phyloP scores from a whole-genome alignment of 2,113 vertebrate genomes.

The Otocyon megalotis region DNA sequence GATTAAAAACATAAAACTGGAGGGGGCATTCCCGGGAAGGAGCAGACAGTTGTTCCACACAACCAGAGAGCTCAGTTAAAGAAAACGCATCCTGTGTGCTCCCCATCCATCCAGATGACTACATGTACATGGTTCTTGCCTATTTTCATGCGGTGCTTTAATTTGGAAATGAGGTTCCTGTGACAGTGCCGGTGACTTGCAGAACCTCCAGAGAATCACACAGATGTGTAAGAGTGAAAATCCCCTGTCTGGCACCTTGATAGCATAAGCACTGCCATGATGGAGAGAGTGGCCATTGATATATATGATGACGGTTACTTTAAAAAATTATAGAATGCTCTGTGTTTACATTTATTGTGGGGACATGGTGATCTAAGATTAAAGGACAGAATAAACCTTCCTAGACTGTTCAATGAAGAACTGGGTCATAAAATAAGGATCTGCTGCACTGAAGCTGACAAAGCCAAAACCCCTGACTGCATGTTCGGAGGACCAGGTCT shows the following conservation, averaged over 20 bases:
- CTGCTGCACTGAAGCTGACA: not conserved
- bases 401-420: not conserved
- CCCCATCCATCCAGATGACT: not conserved
- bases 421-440: not conserved
- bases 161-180: not conserved
- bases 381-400: not conserved
- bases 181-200: not conserved
- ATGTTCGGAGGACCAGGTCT: not conserved
- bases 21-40: not conserved
- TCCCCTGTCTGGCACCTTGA: not conserved
- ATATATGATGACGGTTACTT: not conserved
- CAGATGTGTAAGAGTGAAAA: not conserved
- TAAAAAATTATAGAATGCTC: not conserved
- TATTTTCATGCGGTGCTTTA: not conserved
- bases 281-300: not conserved
- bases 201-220: not conserved
- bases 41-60: not conserved
- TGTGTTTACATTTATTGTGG: not conserved
- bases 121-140: not conserved
- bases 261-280: not conserved
- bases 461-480: not conserved
- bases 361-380: not conserved
- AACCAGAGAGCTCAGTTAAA: not conserved
- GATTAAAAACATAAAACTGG: not conserved
- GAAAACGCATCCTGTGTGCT: not conserved